phyloP scores from a whole-genome alignment of 2,888 invertebrate species.

The Nomada goodeniana region DNA sequence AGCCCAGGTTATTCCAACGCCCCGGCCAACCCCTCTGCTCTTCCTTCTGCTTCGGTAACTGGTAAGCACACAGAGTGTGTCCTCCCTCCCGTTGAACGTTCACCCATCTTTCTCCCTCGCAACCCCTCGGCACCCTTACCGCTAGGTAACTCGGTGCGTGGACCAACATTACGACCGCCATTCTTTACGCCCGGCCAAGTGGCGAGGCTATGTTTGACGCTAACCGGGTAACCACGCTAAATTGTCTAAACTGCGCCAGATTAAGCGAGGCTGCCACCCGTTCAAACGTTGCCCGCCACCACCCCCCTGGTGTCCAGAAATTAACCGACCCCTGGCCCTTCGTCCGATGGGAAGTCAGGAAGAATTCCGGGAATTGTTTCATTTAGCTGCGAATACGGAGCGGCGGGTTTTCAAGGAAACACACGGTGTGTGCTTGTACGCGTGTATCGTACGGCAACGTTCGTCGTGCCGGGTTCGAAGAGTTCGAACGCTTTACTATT shows the following conservation, averaged over 20 bases:
- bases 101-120: constrained; percentile 56
- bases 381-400: constrained; percentile 61
- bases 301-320: constrained; percentile 73
- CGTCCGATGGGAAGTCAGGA: constrained; percentile 58
- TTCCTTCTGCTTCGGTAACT: constrained; percentile 75
- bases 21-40: constrained; percentile 74
- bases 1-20: constrained; percentile 82
- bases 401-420: constrained; percentile 42
- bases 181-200: constrained; percentile 77
- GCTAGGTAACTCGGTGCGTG: constrained; percentile 64
- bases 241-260: constrained; percentile 80
- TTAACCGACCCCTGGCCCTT: constrained; percentile 73
- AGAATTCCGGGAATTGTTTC: constrained; percentile 76
- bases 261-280: constrained; percentile 75
- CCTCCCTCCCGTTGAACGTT: constrained; percentile 56
- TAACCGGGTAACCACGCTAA: constrained; percentile 80
- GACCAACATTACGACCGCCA: constrained; percentile 75
- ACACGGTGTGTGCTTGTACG: neutral
- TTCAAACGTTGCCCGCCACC: constrained; percentile 37
- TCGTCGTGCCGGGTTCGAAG: constrained; percentile 23
- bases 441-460: constrained; percentile 11
- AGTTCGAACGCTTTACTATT: neutral
- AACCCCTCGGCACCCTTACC: constrained; percentile 44
- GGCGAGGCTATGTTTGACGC: constrained; percentile 79
- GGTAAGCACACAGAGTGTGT: constrained; percentile 68